Conservation (phyloP, 2,113 vertebrate genomes). For the Chlorodrepanis virens region DNA sequence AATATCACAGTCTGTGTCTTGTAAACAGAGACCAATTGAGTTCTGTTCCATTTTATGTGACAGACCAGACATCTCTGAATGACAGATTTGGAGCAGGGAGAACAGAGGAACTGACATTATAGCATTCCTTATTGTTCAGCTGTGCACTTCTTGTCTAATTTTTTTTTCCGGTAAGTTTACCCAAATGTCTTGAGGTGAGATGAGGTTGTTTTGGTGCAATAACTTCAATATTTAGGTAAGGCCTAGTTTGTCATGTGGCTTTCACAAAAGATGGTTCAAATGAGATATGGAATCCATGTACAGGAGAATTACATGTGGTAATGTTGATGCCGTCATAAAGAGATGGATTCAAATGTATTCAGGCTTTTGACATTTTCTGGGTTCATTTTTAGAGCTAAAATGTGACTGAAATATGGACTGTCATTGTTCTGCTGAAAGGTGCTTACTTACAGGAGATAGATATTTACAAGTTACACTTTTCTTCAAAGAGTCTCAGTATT, state of each 20-base stretch:
- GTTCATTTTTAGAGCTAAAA: background rate
- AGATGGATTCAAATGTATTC: background rate
- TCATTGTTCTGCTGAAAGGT: background rate
- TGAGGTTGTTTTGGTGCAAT: background rate
- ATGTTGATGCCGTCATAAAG: background rate
- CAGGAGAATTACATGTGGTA: background rate
- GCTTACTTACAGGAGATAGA: background rate
- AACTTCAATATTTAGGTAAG: background rate
- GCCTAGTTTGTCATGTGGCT: background rate
- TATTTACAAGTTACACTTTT: background rate
- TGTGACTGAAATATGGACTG: background rate
- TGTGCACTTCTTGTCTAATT: background rate
- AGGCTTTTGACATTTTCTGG: background rate
- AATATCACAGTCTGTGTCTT: background rate
- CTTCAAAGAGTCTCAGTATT: background rate
- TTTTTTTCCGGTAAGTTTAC: background rate
- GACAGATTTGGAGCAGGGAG: constrained; percentile 17
- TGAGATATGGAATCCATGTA: background rate
- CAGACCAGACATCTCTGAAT: background rate
- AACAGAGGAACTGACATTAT: background rate
- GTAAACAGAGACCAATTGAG: background rate
- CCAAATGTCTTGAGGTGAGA: background rate
- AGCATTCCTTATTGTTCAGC: background rate
- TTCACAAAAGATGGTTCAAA: background rate
- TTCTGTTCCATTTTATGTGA: background rate